Base-by-base conservation (phyloP, 2,888 invertebrate species). In the Pelosia muscerda region DNA sequence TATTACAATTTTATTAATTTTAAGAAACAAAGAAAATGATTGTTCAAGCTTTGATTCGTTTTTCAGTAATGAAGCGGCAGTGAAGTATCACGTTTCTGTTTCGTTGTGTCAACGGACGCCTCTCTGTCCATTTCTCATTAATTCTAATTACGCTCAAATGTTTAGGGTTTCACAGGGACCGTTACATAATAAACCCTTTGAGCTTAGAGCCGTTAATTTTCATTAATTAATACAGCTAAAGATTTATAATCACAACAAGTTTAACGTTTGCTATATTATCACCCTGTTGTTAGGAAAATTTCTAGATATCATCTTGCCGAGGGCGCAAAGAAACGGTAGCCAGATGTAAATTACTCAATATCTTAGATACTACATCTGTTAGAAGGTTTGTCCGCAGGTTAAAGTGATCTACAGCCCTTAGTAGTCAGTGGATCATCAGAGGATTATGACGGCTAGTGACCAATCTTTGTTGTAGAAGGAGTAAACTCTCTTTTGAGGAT, bases 121-220 rank as follows among this genome's bases (percentile, higher is more conserved):
- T 86, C 85, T 87, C 85, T 85, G 89, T 84, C 85, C 86, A 86
- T 87, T 91, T 89, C 89, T 92, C 89, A 88, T 91, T 91, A 90
- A 89, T 89, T 88, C 84, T 90, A 91, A 92, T 91, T 89, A 90
- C 84, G 80, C 83, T 82, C 86, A 87, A 89, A 87, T 86, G 83
- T 87, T 88, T 84, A 80, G 83, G 84, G 86, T 87, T 89, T 88
- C 84, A 84, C 82, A 81, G 82, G 73, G 81, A 84, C 80, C 82
- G 80, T 81, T 81, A 75, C 73, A 83, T 79, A 81, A 79, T 84
- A 83, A 81, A 80, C 82, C 83, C 82, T 84, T 84, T 85, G 81
- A 83, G 79, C 79, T 77, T 72, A 74, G 75, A 74, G 75, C 76
- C 79, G 82, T 82, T 82, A 78, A 83, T 84, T 84, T 79, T 79